Conservation (phyloP, 2,888 invertebrate species). For the Aporophyla nigra region DNA sequence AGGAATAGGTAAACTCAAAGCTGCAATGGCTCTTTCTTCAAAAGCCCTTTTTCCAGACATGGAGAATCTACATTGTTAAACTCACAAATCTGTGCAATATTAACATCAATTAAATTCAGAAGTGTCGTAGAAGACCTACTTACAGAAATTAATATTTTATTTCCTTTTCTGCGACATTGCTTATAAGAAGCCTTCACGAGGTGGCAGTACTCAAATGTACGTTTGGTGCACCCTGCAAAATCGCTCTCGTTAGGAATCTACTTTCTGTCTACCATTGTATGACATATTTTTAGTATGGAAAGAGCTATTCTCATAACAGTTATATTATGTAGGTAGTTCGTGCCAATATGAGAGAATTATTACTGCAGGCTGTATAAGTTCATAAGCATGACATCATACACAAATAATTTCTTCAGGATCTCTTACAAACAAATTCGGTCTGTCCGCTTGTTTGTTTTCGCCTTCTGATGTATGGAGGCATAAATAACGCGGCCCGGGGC, state of each 20-base stretch:
- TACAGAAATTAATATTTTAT: no score
- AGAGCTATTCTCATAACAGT: no score
- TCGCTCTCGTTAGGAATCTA: not conserved
- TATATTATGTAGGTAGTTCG: not conserved
- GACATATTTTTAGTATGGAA: not conserved
- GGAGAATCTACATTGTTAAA: no score
- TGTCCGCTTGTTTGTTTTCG: constrained; percentile 81
- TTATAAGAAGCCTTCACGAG: not conserved
- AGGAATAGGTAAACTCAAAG: no score
- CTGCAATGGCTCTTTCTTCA: no score
- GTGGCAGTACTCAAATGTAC: not conserved
- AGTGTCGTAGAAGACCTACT: no score
- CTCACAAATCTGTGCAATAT: no score
- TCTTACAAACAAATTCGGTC: constrained; percentile 59
- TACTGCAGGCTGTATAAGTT: not conserved
- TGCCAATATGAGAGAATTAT: not conserved
- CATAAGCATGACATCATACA: constrained; percentile 49
- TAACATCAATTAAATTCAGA: no score
- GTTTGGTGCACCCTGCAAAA: not conserved
- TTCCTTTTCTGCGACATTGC: no score
- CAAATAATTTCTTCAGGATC: constrained; percentile 62
- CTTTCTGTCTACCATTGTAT: not conserved
- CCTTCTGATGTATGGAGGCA: constrained; percentile 81
- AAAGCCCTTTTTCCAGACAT: no score
- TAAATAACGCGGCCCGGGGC: constrained; percentile 84